Conservation (phyloP, 2,888 invertebrate genomes). For the Sinotaia quadrata region DNA sequence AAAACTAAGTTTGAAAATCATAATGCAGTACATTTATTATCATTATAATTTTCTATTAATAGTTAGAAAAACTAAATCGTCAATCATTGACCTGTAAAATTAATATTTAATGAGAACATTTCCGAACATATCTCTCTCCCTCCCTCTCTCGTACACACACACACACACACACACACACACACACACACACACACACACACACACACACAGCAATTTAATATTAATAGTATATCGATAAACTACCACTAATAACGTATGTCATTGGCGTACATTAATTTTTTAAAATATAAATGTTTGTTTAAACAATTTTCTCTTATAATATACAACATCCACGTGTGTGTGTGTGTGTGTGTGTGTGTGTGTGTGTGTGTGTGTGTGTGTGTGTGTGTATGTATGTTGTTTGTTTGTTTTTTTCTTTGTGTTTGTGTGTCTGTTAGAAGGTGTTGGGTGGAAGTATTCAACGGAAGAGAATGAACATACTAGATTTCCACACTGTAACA, state of each 20-base stretch:
- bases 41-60: too few species aligned
- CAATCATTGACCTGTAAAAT: too few species aligned
- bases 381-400: constrained; percentile 3
- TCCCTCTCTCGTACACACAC: background rate
- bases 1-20: too few species aligned
- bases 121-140: background rate
- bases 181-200: background rate
- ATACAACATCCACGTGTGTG: background rate
- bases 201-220: background rate
- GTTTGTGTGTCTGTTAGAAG: background rate
- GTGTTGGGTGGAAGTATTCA: background rate
- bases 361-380: background rate
- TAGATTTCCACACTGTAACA: background rate
- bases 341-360: background rate
- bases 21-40: too few species aligned
- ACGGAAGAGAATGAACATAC: background rate
- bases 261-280: too few species aligned
- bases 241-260: background rate
- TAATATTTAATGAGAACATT: too few species aligned
- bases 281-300: too few species aligned
- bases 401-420: background rate
- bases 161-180: constrained; percentile 11
- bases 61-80: too few species aligned
- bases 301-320: too few species aligned
- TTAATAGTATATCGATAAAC: too few species aligned